Evolutionary conservation across 92 coral and sea anemone genomes (phyloP).

Genomic region (Epizoanthus rinbou): DNA sequence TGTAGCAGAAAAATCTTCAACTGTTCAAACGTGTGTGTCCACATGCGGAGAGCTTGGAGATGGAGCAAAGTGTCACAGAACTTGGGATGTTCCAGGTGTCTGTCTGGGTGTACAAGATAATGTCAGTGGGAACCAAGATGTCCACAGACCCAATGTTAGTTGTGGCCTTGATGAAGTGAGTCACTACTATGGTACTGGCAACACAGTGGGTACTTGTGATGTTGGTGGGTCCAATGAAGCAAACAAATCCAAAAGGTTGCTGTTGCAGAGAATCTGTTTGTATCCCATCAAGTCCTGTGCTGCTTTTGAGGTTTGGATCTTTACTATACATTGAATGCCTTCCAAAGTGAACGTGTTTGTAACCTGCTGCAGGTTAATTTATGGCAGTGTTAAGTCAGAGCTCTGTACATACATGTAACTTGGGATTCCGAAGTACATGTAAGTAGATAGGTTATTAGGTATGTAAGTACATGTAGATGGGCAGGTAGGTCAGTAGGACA

Average conservation of each 20-base stretch:
- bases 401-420: too few species aligned
- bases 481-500: neutral
- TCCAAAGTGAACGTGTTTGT: neutral
- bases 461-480: neutral
- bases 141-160: neutral
- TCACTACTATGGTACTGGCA: neutral
- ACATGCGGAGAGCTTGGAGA: neutral
- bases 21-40: neutral
- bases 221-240: neutral
- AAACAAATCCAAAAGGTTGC: neutral
- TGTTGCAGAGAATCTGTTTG: slow-evolving; percentile 72
- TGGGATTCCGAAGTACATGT: neutral
- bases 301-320: slow-evolving; percentile 81
- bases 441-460: neutral
- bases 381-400: neutral
- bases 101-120: neutral
- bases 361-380: neutral
- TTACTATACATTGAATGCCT: neutral
- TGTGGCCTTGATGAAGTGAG: neutral
- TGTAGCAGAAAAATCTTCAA: slow-evolving; percentile 5
- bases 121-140: neutral
- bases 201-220: neutral
- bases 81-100: neutral
- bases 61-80: neutral
- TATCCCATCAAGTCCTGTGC: slow-evolving; percentile 99